These are phyloP conservation scores for Mellilla xanthometata DNA, from an alignment of 2,888 invertebrate genomes.

Conservation along the genomic window DNA sequence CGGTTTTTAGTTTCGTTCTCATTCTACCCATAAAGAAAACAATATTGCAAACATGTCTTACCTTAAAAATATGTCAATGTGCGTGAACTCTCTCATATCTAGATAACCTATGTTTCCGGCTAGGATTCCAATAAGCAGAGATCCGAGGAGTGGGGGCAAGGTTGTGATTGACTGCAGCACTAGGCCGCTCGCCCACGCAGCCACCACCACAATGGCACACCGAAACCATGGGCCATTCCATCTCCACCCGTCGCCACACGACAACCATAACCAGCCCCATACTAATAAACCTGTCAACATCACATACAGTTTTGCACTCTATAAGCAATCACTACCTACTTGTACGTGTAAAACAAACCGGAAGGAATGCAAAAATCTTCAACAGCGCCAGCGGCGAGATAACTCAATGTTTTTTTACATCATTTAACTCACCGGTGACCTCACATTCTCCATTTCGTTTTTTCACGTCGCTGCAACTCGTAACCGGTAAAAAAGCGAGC, in stretches of 20 bases:
- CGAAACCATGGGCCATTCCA: slow-evolving; percentile 64
- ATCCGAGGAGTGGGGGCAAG: slow-evolving; percentile 63
- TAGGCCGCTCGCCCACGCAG: slow-evolving; percentile 62
- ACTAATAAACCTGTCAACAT: slow-evolving; percentile 47
- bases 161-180: slow-evolving; percentile 52
- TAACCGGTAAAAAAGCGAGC: slow-evolving; percentile 16
- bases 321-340: slow-evolving; percentile 5
- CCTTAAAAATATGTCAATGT: slow-evolving; percentile 66
- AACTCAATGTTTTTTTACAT: slow-evolving; percentile 17
- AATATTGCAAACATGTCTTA: slow-evolving; percentile 33
- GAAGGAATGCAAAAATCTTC: slow-evolving; percentile 5
- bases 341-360: slow-evolving; percentile 1
- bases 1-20: no score
- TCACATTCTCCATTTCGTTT: slow-evolving; percentile 17
- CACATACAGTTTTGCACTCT: neutral
- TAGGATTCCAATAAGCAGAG: slow-evolving; percentile 61
- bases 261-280: slow-evolving; percentile 63
- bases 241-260: slow-evolving; percentile 59
- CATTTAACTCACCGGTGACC: slow-evolving; percentile 13
- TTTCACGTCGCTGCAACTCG: slow-evolving; percentile 18
- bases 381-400: slow-evolving; percentile 7
- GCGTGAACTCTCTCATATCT: slow-evolving; percentile 60
- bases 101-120: slow-evolving; percentile 61
- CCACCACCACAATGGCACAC: slow-evolving; percentile 45
- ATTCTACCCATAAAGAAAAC: no score